Conservation (phyloP, 2,113 vertebrate species). For the Pteropus alecto region DNA sequence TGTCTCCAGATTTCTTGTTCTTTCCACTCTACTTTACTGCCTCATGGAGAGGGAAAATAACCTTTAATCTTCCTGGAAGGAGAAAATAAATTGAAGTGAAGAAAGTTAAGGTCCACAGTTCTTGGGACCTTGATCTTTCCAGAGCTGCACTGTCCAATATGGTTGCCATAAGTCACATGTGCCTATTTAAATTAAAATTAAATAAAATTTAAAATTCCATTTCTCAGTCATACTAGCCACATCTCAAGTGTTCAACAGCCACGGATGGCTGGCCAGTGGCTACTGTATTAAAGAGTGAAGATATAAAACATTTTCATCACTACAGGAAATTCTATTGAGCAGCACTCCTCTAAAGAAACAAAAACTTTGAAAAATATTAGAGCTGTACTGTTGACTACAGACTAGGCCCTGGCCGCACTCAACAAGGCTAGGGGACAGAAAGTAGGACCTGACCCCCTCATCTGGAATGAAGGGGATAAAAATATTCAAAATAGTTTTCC, state of each 20-base stretch:
- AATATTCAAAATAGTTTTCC: neutral
- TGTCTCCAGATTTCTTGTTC: neutral
- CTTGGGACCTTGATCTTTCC: neutral
- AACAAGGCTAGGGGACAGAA: neutral
- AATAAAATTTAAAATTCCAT: neutral
- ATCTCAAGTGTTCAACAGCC: neutral
- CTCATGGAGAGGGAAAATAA: neutral
- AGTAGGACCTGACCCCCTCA: neutral
- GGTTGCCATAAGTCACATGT: neutral
- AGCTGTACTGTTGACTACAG: neutral
- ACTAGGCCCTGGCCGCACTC: neutral
- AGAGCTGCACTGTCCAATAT: neutral
- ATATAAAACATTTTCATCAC: neutral
- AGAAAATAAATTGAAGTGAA: neutral
- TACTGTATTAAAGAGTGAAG: neutral
- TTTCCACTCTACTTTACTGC: neutral
- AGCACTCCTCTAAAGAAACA: slow-evolving; percentile 17
- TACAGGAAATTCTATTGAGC: neutral
- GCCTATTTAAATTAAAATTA: slow-evolving; percentile 33
- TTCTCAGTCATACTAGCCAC: neutral
- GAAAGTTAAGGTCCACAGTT: neutral
- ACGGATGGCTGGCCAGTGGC: neutral
- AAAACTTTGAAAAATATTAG: neutral
- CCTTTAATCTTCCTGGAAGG: neutral
- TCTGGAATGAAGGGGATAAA: neutral